Evolutionary conservation across 2,888 invertebrate species (phyloP).

Genomic region (Plutella xylostella): DNA sequence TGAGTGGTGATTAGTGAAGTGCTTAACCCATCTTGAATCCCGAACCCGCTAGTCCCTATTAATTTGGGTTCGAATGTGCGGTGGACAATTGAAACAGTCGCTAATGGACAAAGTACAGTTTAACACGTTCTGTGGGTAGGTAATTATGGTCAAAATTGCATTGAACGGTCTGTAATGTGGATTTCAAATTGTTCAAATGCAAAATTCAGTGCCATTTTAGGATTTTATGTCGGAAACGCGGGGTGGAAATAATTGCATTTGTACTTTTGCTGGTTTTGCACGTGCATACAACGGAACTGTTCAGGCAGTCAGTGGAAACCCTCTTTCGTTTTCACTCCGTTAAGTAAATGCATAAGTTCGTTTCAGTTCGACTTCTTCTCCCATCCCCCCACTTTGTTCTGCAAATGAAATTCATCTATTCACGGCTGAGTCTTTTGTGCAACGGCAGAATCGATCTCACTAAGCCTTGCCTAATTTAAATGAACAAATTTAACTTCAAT

Average conservation of each 20-base stretch:
- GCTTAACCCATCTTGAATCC: constrained; percentile 40
- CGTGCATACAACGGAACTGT: no score
- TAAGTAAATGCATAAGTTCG: not conserved
- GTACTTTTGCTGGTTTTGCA: no score
- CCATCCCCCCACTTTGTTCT: not conserved
- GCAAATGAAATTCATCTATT: constrained; percentile 2
- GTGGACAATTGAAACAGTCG: constrained; percentile 44
- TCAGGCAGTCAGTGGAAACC: no score
- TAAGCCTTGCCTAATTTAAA: constrained; percentile 44
- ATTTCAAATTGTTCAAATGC: constrained; percentile 29
- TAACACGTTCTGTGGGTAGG: constrained; percentile 51
- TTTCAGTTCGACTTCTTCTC: not conserved
- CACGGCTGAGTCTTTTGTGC: not conserved
- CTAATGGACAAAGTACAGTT: constrained; percentile 37
- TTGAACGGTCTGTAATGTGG: constrained; percentile 29
- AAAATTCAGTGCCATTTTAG: constrained; percentile 15
- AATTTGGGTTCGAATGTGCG: constrained; percentile 45
- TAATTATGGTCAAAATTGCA: constrained; percentile 47
- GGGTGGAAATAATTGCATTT: not conserved
- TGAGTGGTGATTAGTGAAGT: constrained; percentile 45
- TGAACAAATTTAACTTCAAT: constrained; percentile 68
- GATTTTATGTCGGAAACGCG: not conserved
- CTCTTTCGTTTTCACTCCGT: no score
- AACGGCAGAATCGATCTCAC: constrained; percentile 3
- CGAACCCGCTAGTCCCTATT: constrained; percentile 44